A percentile compares a stretch with the other conserved stretches of the same genome.
These are phyloP conservation scores for Zingel zingel DNA, from an alignment of 2,113 vertebrate species.

Conservation along the genomic window DNA sequence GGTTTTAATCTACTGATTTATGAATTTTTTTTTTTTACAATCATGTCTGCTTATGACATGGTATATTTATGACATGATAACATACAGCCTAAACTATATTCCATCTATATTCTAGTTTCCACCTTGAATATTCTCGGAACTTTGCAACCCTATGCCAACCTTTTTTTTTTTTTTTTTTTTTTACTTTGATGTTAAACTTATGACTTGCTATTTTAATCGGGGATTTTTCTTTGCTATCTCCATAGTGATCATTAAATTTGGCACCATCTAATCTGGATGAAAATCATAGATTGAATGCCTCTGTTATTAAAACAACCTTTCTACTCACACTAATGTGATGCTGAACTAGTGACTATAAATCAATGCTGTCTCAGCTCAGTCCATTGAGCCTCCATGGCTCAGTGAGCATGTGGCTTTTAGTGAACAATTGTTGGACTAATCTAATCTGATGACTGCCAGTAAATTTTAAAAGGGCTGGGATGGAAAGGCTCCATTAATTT, in stretches of 20 bases:
- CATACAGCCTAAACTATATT: too few species aligned
- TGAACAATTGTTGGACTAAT: constrained; percentile 21
- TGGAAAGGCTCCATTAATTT: constrained; percentile 5
- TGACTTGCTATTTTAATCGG: neutral
- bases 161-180: too few species aligned
- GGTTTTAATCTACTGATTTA: too few species aligned
- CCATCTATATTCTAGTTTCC: too few species aligned
- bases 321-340: neutral
- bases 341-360: constrained; percentile 26
- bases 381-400: constrained; percentile 25
- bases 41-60: too few species aligned
- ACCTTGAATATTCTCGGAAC: too few species aligned
- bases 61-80: too few species aligned
- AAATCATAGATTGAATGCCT: neutral
- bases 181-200: neutral
- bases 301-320: neutral
- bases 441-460: constrained; percentile 1
- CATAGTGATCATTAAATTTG: neutral
- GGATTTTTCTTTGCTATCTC: neutral
- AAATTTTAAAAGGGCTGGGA: neutral
- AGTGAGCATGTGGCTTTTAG: constrained; percentile 26
- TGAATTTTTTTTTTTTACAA: too few species aligned
- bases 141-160: too few species aligned
- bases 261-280: neutral
- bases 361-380: constrained; percentile 22